Conservation (phyloP, 1,140 invertebrate genomes). For the Monomorium pharaonis region DNA sequence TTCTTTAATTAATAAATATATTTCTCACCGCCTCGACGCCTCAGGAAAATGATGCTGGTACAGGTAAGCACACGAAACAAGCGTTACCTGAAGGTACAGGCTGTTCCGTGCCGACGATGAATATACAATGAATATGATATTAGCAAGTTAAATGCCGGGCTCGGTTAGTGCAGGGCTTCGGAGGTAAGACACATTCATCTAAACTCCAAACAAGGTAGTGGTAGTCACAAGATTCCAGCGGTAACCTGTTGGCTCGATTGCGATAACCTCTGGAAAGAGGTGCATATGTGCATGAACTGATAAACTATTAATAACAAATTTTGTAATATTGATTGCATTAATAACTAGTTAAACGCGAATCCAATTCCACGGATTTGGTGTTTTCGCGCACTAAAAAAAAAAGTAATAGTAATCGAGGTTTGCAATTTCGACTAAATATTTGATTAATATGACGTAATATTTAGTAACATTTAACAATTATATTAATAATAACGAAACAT, state of each 20-base stretch:
- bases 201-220: conserved; percentile 63
- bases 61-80: conserved; percentile 33
- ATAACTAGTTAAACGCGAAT: background rate
- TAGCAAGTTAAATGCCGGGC: conserved; percentile 77
- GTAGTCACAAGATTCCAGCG: conserved; percentile 50
- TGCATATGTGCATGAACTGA: background rate
- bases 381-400: background rate
- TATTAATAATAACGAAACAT: no score
- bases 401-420: no score
- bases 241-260: conserved; percentile 66
- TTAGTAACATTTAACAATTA: no score
- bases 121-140: conserved; percentile 78
- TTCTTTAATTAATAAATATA: conserved; percentile 19
- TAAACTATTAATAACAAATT: no score
- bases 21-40: background rate
- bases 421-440: no score
- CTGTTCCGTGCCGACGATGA: conserved; percentile 65
- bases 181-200: conserved; percentile 66
- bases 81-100: conserved; percentile 32
- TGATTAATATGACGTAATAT: no score
- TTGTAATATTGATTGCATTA: no score
- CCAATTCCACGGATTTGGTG: background rate
- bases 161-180: conserved; percentile 41
- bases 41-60: conserved; percentile 8
- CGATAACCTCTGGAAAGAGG: background rate